Base-by-base conservation (phyloP, 2,797 vertebrate species). In the Emydoidea blandingii region DNA sequence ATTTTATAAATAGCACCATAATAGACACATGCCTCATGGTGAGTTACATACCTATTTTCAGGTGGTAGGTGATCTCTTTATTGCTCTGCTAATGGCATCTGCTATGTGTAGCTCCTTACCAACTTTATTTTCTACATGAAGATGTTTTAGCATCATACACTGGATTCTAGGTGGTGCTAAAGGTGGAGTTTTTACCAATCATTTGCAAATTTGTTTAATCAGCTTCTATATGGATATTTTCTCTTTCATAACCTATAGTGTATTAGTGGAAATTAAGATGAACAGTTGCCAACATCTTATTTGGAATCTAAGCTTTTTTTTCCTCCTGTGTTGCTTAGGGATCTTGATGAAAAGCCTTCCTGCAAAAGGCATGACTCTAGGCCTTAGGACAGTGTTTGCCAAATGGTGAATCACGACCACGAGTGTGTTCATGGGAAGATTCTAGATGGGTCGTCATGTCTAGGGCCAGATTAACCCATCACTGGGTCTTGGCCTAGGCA, bases 341-440 rank as follows among this genome's bases (percentile, higher is more conserved):
- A 57, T 92, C 81, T 89, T 90, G 68, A 68, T 88, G 50, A 90
- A 90, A 82, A 85, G 78, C n/a, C n/a, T 21, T 37, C 16, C n/a
- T 37, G 65, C n/a, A 37, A 21, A 68, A 37, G n/a, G 34, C 34
- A 37, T 37, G 16, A 68, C 19, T 65, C 16, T 65, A 65, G 62
- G 16, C 34, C 62, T 65, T 65, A 65, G 62, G 34, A 18, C 15
- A 19, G 19, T 68, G 18, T 23, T 72, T 72, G 18, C n/a, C 65
- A 72, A 10, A 12, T 41, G 19, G 10, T 72, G 65, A n/a, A 72
- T 72, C 19, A 72, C 11, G n/a, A 72, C n/a, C 65, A 72, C 5
- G 10, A 37, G 19, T 37, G n/a, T 41, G 19, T 72, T 72, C n/a
- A 37, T 41, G 10, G n/a, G 65, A 72, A 72, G 9, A 37, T 23